Percentiles rank a stretch among this genome's conserved stretches.
phyloP scores from a whole-genome alignment of 1,140 invertebrate genomes.

The Popillia japonica region DNA sequence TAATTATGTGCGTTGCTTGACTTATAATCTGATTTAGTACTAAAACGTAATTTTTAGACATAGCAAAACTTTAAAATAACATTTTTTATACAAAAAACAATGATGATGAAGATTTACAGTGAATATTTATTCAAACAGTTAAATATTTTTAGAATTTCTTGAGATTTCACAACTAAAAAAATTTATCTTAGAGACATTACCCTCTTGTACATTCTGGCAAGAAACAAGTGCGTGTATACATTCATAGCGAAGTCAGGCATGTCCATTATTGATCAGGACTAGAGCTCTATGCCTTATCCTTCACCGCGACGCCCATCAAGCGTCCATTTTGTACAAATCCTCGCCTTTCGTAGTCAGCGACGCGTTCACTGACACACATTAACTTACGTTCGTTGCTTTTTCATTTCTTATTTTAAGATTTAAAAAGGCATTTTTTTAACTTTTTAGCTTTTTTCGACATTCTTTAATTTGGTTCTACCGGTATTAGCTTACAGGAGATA shows the following conservation, averaged over 20 bases:
- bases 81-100: too few relatives aligned
- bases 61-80: too few relatives aligned
- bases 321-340: conserved; percentile 52
- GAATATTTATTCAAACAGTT: too few relatives aligned
- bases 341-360: conserved; percentile 37
- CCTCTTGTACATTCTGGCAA: neutral
- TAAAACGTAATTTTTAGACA: too few relatives aligned
- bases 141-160: too few relatives aligned
- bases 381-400: neutral
- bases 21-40: too few relatives aligned
- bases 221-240: conserved; percentile 1
- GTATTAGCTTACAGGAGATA: neutral
- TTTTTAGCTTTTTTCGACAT: neutral
- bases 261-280: conserved; percentile 56
- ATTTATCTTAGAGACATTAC: too few relatives aligned
- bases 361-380: neutral
- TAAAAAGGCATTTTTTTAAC: neutral
- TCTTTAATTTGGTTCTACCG: neutral
- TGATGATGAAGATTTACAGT: too few relatives aligned
- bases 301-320: conserved; percentile 53
- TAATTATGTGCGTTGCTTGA: too few relatives aligned
- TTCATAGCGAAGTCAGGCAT: conserved; percentile 50
- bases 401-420: neutral
- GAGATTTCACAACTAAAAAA: too few relatives aligned
- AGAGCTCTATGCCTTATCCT: conserved; percentile 52